Conservation (phyloP, 2,888 invertebrate genomes). For the Drosophila fungiperda region DNA sequence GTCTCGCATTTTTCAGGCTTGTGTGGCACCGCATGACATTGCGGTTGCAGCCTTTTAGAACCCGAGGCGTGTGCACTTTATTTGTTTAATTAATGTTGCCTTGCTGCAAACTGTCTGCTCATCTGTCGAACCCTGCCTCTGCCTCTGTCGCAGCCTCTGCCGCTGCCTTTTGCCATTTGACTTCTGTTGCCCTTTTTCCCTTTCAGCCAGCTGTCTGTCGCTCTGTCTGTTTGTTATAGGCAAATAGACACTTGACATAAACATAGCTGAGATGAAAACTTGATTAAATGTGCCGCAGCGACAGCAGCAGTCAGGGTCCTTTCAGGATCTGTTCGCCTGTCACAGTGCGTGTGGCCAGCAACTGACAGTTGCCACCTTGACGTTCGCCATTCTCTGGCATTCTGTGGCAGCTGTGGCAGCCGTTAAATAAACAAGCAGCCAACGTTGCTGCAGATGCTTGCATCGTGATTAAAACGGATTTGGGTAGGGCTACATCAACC, state of each 20-base stretch:
- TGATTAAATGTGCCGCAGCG: slow-evolving; percentile 76
- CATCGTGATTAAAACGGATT: slow-evolving; percentile 47
- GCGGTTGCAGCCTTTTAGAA: slow-evolving; percentile 63
- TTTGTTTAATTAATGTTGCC: slow-evolving; percentile 79
- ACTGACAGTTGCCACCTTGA: slow-evolving; percentile 77
- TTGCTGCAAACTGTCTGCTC: slow-evolving; percentile 71
- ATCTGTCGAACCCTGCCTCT: slow-evolving; percentile 18
- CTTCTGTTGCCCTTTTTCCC: not conserved
- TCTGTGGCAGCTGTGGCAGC: slow-evolving; percentile 54
- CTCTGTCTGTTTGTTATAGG: slow-evolving; percentile 75
- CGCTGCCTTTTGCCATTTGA: not conserved
- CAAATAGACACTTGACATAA: slow-evolving; percentile 81
- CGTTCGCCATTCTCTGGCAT: slow-evolving; percentile 49
- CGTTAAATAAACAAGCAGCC: slow-evolving; percentile 60
- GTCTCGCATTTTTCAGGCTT: slow-evolving; percentile 55
- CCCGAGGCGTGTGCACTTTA: slow-evolving; percentile 69
- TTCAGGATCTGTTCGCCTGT: slow-evolving; percentile 55
- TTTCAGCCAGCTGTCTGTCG: slow-evolving; percentile 17
- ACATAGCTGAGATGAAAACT: slow-evolving; percentile 78
- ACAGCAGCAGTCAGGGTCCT: slow-evolving; percentile 45
- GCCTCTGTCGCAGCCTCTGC: not conserved
- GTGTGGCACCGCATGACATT: slow-evolving; percentile 47
- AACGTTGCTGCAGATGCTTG: slow-evolving; percentile 42
- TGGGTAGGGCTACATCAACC: slow-evolving; percentile 2
- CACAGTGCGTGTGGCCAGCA: slow-evolving; percentile 73